Conservation (phyloP, 2,888 invertebrate species). For the Euplagia quadripunctaria region DNA sequence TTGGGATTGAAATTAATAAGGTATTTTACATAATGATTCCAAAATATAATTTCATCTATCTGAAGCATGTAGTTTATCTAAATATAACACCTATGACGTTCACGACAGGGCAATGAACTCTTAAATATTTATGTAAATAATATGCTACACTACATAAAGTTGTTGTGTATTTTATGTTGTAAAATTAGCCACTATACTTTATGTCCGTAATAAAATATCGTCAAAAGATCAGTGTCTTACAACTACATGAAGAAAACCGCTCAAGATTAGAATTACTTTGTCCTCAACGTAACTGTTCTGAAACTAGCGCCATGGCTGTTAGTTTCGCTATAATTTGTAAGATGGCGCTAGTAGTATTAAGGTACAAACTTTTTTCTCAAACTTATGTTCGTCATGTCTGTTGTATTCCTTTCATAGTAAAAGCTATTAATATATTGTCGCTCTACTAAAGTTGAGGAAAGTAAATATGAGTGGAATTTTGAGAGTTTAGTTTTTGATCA, state of each 20-base stretch:
- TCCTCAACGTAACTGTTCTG: not conserved
- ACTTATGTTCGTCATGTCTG: not conserved
- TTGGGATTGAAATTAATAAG: too few species aligned
- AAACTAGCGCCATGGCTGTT: too few species aligned
- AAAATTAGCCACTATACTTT: not conserved
- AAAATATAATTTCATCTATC: too few species aligned
- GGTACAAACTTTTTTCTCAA: not conserved
- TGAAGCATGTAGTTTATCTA: too few species aligned
- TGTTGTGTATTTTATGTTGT: constrained; percentile 6
- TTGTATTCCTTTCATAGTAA: not conserved
- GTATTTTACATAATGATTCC: too few species aligned
- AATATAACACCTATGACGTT: too few species aligned
- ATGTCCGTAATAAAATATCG: not conserved
- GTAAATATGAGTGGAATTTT: not conserved
- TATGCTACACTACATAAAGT: not conserved
- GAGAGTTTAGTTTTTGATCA: too few species aligned
- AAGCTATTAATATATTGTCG: not conserved
- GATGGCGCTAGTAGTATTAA: constrained; percentile 10
- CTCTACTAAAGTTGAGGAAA: not conserved
- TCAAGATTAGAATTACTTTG: not conserved
- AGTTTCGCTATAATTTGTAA: not conserved
- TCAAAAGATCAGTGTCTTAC: not conserved
- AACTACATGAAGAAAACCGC: not conserved
- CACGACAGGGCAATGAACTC: not conserved
- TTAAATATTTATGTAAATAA: constrained; percentile 1